Conservation (phyloP, 2,113 vertebrate genomes). For the Asarcornis scutulata region DNA sequence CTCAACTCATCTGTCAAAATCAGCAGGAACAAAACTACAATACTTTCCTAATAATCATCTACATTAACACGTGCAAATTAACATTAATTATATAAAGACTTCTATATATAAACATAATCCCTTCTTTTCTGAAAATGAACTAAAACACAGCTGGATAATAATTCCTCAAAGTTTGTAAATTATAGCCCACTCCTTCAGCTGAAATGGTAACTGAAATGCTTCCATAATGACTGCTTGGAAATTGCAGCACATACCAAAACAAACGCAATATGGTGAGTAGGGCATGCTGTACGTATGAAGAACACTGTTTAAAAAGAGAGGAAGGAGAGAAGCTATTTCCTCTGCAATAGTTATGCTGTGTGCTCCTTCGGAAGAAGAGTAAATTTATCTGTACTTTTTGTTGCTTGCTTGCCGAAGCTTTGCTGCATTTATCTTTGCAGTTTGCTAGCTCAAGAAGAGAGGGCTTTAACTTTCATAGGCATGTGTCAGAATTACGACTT, state of each 20-base stretch:
- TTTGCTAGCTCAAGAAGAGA: not conserved
- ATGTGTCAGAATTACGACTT: not conserved
- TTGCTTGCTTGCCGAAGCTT: not conserved
- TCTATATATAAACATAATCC: constrained; percentile 51
- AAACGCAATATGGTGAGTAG: not conserved
- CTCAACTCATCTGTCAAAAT: constrained; percentile 50
- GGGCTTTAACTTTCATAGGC: not conserved
- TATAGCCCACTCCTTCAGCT: constrained; percentile 17
- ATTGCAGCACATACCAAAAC: not conserved
- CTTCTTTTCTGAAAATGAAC: constrained; percentile 46
- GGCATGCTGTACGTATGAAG: not conserved
- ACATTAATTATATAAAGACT: constrained; percentile 62
- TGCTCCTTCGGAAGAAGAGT: not conserved
- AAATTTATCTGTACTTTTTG: not conserved
- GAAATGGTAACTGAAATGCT: constrained; percentile 25
- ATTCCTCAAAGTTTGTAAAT: constrained; percentile 52
- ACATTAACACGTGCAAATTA: constrained; percentile 60
- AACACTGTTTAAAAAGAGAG: not conserved
- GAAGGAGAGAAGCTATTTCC: not conserved
- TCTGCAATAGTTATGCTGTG: not conserved
- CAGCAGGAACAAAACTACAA: constrained; percentile 60
- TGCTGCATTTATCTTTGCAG: not conserved
- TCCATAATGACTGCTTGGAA: constrained; percentile 1
- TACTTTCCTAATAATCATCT: constrained; percentile 50
- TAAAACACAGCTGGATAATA: constrained; percentile 67